Conservation (phyloP, 2,888 invertebrate genomes). For the Volucella bombylans region DNA sequence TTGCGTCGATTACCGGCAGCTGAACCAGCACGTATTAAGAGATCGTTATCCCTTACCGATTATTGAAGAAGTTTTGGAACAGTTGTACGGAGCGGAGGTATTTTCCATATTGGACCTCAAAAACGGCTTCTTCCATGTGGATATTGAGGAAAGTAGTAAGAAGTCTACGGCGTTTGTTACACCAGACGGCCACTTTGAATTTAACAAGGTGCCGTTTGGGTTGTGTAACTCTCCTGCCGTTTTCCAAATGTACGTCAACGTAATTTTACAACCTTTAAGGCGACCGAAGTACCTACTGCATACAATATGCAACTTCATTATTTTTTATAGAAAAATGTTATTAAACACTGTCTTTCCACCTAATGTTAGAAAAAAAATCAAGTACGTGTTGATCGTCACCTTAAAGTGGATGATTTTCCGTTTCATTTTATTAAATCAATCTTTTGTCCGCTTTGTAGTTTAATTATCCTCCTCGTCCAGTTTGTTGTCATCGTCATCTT, state of each 20-base stretch:
- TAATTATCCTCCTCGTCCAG: conserved; percentile 62
- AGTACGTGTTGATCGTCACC: too few species aligned
- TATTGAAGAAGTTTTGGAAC: conserved; percentile 76
- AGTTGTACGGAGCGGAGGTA: conserved; percentile 56
- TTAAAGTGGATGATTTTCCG: conserved; percentile 26
- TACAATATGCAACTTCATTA: too few species aligned
- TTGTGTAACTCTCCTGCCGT: conserved; percentile 75
- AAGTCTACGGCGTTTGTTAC: conserved; percentile 58
- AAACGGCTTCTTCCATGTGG: conserved; percentile 12
- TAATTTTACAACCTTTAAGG: too few species aligned
- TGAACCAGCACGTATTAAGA: conserved; percentile 23
- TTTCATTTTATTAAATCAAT: background rate
- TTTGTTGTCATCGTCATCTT: conserved; percentile 49
- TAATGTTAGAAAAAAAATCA: too few species aligned
- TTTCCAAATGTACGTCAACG: too few species aligned
- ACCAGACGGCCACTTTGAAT: conserved; percentile 79
- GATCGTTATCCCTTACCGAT: conserved; percentile 43
- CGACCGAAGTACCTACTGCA: too few species aligned
- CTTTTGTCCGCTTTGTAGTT: background rate
- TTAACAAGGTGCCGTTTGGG: conserved; percentile 79
- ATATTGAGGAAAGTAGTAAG: conserved; percentile 40
- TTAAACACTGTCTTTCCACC: too few species aligned
- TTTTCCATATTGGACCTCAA: conserved; percentile 69
- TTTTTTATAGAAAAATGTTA: too few species aligned
- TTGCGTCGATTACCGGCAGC: conserved; percentile 71